A percentile compares a stretch with the other conserved stretches of the same genome.
Conservation (phyloP, 2,888 invertebrate species). For the Temnothorax rugatulus region DNA sequence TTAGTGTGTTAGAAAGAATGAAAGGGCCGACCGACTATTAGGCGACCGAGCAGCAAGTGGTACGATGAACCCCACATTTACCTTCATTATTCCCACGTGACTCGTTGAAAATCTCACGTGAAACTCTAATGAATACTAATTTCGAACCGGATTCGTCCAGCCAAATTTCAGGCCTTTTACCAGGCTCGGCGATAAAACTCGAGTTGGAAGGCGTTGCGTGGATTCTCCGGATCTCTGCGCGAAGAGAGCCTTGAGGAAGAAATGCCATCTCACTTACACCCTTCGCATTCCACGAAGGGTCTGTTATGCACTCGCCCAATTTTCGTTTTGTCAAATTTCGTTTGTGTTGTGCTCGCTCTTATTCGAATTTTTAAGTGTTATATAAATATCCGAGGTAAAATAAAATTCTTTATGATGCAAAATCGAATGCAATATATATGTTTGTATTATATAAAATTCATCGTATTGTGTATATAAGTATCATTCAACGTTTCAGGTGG, state of each 20-base stretch:
- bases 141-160: slow-evolving; percentile 70
- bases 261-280: slow-evolving; percentile 39
- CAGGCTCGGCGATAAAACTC: slow-evolving; percentile 44
- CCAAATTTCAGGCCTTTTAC: slow-evolving; percentile 67
- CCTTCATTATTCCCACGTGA: slow-evolving; percentile 85
- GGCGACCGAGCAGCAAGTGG: slow-evolving; percentile 66
- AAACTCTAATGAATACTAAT: slow-evolving; percentile 82
- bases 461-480: slow-evolving; percentile 10
- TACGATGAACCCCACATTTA: slow-evolving; percentile 82
- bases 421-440: background rate
- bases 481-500: background rate
- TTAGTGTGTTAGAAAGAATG: slow-evolving; percentile 56
- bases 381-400: background rate
- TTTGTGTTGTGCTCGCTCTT: background rate
- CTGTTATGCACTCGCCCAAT: background rate
- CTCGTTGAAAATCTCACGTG: slow-evolving; percentile 83
- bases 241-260: slow-evolving; percentile 18
- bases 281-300: slow-evolving; percentile 26
- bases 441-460: background rate
- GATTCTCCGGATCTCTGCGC: slow-evolving; percentile 39
- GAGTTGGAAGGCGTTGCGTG: slow-evolving; percentile 43
- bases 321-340: slow-evolving; percentile 14
- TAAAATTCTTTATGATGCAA: background rate
- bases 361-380: background rate
- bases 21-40: slow-evolving; percentile 65